Base-by-base conservation (phyloP, 37 sponge, comb jelly and placozoan species). In the Trichoplax adhaerens region DNA sequence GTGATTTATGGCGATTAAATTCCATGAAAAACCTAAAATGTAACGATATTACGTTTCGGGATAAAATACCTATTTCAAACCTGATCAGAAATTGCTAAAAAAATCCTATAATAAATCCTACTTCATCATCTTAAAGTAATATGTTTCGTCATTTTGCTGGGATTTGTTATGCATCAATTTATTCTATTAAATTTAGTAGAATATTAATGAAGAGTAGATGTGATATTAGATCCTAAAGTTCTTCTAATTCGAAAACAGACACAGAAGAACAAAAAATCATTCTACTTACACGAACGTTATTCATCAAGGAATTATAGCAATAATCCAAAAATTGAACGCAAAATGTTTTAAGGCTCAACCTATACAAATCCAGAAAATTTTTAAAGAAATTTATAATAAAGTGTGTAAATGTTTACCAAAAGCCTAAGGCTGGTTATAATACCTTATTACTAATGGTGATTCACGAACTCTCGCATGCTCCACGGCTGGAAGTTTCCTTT, bases 61-160 rank as follows among this genome's bases (percentile, higher is more conserved):
- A 70, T 57, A 2, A 29, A 29, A 29, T 29, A 29, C 29, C 29
- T 29, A 29, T 0, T 29, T 29, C 29, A 29, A 29, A 29, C 29
- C 29, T 29, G 29, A 29, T 29, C 29, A 29, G 29, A 29, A 29
- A 29, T 29, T 29, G 29, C 29, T 29, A 29, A 29, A 29, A 29
- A 29, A 29, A 54, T 47, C 47, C 6, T 56, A 64, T 68, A 54
- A 2, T 1, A 70, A 70, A 51, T 47, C 62, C 47, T 77, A 90
- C 83, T 85, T 78, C 57, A 94, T 65, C 50, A 74, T 70, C 95
- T 91, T 89, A 54, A 94, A 65, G 76, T 94, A 94, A 76, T 90
- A 94, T 0, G 95, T 89, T 55, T 94, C 95, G 68, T 94, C 92
- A 70, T 94, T 86, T 47, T 93, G 87, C 88, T 87, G 82, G 4